phyloP scores from a whole-genome alignment of 2,888 invertebrate genomes.

The Pammene aurita region DNA sequence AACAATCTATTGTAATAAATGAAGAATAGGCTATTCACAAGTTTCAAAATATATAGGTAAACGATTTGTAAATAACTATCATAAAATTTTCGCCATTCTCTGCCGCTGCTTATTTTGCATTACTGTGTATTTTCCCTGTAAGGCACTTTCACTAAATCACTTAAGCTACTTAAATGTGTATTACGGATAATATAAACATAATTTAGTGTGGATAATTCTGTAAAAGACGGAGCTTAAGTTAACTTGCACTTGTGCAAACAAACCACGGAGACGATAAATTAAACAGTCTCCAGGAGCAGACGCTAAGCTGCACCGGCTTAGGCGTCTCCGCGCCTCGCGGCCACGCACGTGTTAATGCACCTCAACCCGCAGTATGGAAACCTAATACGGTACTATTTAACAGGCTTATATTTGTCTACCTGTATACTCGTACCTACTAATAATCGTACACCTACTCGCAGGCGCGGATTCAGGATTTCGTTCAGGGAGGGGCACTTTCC shows the following conservation, averaged over 20 bases:
- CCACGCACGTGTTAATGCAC: constrained; percentile 63
- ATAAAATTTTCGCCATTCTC: no score
- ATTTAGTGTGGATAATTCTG: not conserved
- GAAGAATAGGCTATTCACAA: no score
- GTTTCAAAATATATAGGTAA: no score
- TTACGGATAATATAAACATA: constrained; percentile 5
- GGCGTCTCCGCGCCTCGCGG: constrained; percentile 49
- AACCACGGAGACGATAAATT: constrained; percentile 71
- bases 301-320: constrained; percentile 67
- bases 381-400: not conserved
- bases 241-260: constrained; percentile 58
- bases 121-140: not conserved
- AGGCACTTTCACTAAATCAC: not conserved
- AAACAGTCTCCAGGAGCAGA: constrained; percentile 60
- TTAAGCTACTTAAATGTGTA: constrained; percentile 1
- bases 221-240: constrained; percentile 49
- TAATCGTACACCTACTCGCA: no score
- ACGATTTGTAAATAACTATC: no score
- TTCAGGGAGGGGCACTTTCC: no score
- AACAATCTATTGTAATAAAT: no score
- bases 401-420: not conserved
- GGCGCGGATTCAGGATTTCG: no score
- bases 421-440: no score
- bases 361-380: not conserved
- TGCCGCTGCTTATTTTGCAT: not conserved